phyloP scores from a whole-genome alignment of 2,888 invertebrate species.

The Schizotus pectinicornis region DNA sequence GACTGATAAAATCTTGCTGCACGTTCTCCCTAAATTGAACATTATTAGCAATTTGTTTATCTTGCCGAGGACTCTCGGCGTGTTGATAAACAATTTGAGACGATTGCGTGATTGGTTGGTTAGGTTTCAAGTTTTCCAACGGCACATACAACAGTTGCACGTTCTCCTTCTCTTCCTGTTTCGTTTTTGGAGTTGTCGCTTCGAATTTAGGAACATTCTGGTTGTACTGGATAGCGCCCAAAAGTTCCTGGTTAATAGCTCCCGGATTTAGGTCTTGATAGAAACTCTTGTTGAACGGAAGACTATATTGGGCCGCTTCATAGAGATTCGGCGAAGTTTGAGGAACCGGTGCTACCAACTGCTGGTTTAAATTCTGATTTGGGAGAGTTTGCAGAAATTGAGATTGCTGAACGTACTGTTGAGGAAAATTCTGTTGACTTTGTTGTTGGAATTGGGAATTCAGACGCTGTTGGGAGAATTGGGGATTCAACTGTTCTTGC shows the following conservation, averaged over 20 bases:
- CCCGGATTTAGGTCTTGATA: slow-evolving; percentile 39
- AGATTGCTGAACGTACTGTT: neutral
- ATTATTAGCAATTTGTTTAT: slow-evolving; percentile 20
- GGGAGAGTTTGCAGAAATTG: slow-evolving; percentile 15
- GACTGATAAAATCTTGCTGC: slow-evolving; percentile 56
- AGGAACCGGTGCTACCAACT: slow-evolving; percentile 32
- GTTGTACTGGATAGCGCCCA: slow-evolving; percentile 32
- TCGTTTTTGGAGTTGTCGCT: slow-evolving; percentile 11
- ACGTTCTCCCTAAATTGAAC: slow-evolving; percentile 45
- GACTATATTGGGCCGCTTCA: slow-evolving; percentile 34
- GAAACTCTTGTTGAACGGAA: slow-evolving; percentile 35
- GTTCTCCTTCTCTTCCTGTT: slow-evolving; percentile 61
- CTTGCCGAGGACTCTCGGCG: slow-evolving; percentile 44
- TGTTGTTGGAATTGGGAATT: slow-evolving; percentile 24
- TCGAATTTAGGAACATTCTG: slow-evolving; percentile 8
- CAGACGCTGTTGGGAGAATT: slow-evolving; percentile 38
- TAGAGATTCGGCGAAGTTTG: slow-evolving; percentile 39
- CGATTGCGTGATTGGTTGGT: slow-evolving; percentile 64
- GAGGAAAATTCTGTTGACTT: slow-evolving; percentile 13
- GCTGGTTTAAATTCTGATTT: slow-evolving; percentile 18
- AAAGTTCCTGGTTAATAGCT: slow-evolving; percentile 39
- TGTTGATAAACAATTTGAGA: slow-evolving; percentile 49
- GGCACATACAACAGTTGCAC: slow-evolving; percentile 85
- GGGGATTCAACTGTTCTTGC: slow-evolving; percentile 34
- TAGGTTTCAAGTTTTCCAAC: slow-evolving; percentile 62